Percentiles rank a stretch among this genome's conserved stretches.
Evolutionary conservation across 2,888 invertebrate genomes (phyloP).

Genomic region (Idaea straminata): DNA sequence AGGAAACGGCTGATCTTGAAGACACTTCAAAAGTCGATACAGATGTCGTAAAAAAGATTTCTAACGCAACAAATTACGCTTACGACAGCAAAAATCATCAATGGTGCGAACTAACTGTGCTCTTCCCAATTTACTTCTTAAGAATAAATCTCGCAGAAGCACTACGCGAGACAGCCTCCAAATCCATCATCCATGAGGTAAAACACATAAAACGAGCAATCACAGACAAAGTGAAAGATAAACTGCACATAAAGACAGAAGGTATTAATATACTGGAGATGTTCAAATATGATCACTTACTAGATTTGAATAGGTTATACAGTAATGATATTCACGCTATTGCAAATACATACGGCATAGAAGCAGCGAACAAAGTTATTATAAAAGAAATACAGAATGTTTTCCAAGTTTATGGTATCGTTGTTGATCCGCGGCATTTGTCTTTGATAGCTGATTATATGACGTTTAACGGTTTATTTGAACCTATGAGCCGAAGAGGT

Average conservation of each 20-base stretch:
- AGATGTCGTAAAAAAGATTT: slow-evolving; percentile 62
- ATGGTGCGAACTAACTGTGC: slow-evolving; percentile 92
- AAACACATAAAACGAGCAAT: slow-evolving; percentile 92
- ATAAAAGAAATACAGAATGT: slow-evolving; percentile 97
- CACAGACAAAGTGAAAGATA: slow-evolving; percentile 83
- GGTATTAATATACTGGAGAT: slow-evolving; percentile 96
- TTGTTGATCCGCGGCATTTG: slow-evolving; percentile 96
- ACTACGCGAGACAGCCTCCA: slow-evolving; percentile 84
- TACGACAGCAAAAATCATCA: slow-evolving; percentile 87
- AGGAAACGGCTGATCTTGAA: background rate
- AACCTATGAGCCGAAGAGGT: slow-evolving; percentile 93
- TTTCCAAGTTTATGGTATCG: slow-evolving; percentile 98
- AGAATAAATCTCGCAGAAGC: slow-evolving; percentile 87
- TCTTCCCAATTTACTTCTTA: slow-evolving; percentile 77
- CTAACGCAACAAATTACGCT: slow-evolving; percentile 81
- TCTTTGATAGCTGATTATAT: slow-evolving; percentile 97
- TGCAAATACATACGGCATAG: slow-evolving; percentile 95
- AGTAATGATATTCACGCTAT: slow-evolving; percentile 97
- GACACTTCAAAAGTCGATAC: slow-evolving; percentile 52
- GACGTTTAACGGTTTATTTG: slow-evolving; percentile 95
- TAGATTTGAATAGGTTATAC: slow-evolving; percentile 91
- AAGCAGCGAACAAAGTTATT: slow-evolving; percentile 95
- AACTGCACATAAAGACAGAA: slow-evolving; percentile 91
- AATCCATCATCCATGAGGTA: slow-evolving; percentile 89
- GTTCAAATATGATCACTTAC: slow-evolving; percentile 87